Conservation (phyloP, 1,140 invertebrate species). For the Hyphantria cunea region DNA sequence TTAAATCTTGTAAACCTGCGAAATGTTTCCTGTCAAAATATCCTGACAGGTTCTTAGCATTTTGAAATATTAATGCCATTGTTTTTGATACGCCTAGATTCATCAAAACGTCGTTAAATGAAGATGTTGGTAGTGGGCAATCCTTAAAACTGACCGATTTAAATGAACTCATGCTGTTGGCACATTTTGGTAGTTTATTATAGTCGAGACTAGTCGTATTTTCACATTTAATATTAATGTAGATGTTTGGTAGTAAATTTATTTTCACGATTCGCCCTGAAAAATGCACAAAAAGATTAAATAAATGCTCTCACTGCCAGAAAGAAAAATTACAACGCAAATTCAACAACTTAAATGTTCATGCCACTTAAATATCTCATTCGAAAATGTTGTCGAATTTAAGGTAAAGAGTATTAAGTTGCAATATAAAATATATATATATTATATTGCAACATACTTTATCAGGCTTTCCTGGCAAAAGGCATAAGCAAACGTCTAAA, state of each 20-base stretch:
- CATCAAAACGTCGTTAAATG: constrained; percentile 68
- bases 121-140: constrained; percentile 71
- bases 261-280: constrained; percentile 68
- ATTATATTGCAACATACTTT: too few relatives aligned
- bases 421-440: too few relatives aligned
- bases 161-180: constrained; percentile 56
- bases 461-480: constrained; percentile 22
- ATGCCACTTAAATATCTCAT: constrained; percentile 4
- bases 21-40: constrained; percentile 81
- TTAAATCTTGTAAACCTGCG: constrained; percentile 74
- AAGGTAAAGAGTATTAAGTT: constrained; percentile 15
- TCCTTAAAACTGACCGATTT: constrained; percentile 76
- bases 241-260: constrained; percentile 66
- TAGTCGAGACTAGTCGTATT: constrained; percentile 65
- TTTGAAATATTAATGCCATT: constrained; percentile 74
- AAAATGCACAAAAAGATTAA: constrained; percentile 26
- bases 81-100: constrained; percentile 73
- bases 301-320: constrained; percentile 4
- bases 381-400: neutral
- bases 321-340: constrained; percentile 10
- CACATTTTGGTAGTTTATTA: constrained; percentile 68
- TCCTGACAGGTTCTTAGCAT: constrained; percentile 72
- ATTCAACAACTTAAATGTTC: constrained; percentile 5
- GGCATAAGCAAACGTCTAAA: constrained; percentile 40
- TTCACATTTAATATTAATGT: constrained; percentile 72